Percentiles rank a stretch among this genome's conserved stretches.
Evolutionary conservation across 2,888 invertebrate genomes (phyloP).

Genomic region (Leptopilina myrica): DNA sequence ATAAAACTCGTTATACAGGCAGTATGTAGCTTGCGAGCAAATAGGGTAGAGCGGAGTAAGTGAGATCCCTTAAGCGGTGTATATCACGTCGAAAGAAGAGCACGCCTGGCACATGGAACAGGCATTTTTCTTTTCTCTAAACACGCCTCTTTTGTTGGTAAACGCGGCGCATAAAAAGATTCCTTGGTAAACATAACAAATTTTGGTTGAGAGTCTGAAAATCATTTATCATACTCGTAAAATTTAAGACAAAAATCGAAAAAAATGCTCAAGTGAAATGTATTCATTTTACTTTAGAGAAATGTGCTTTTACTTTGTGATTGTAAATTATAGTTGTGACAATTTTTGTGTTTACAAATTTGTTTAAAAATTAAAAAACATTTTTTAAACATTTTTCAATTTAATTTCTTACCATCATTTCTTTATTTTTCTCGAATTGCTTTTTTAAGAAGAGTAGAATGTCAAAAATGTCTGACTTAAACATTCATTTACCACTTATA

Average conservation of each 20-base stretch:
- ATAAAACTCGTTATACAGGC: conserved; percentile 58
- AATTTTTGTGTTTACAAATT: no score
- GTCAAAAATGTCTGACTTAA: no score
- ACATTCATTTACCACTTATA: no score
- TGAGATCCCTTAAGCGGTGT: conserved; percentile 51
- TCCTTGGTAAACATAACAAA: neutral
- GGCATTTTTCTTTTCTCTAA: conserved; percentile 48
- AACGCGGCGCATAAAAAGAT: conserved; percentile 21
- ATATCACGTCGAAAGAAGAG: conserved; percentile 41
- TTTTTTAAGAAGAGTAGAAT: no score
- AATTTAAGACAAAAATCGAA: neutral
- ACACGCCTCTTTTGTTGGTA: conserved; percentile 12
- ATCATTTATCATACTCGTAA: conserved; percentile 5
- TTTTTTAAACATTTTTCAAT: no score
- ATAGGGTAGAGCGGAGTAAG: conserved; percentile 47
- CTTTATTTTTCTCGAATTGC: no score
- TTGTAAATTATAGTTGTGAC: no score
- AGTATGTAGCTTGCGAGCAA: conserved; percentile 54
- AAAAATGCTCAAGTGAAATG: neutral
- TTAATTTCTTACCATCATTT: no score
- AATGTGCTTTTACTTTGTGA: no score
- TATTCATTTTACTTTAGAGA: no score
- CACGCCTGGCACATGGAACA: conserved; percentile 14
- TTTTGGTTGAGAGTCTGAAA: conserved; percentile 2
- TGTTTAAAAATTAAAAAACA: no score